Evolutionary conservation across 2,888 invertebrate species (phyloP).

Genomic region (Lycophotia porphyrea): DNA sequence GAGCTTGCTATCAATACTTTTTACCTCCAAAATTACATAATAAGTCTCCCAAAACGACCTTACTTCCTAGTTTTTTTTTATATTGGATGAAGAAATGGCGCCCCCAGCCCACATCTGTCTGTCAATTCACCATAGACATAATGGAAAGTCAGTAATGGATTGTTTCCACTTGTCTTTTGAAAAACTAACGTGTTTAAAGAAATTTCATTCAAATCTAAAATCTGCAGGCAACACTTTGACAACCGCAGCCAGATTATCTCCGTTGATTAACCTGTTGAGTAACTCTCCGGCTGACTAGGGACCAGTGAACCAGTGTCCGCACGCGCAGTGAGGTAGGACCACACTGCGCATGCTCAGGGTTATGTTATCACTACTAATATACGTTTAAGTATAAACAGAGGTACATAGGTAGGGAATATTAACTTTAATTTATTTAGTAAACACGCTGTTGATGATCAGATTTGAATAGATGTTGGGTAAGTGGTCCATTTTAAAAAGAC

Average conservation of each 20-base stretch:
- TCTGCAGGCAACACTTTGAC: conserved; percentile 35
- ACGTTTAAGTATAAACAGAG: not conserved
- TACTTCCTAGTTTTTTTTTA: no score
- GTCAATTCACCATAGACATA: not conserved
- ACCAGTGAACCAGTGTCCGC: conserved; percentile 13
- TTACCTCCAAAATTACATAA: not conserved
- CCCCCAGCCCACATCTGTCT: not conserved
- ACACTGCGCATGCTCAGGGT: conserved; percentile 24
- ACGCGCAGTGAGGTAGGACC: conserved; percentile 32
- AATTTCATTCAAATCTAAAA: not conserved
- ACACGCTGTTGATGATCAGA: not conserved
- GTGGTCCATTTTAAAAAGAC: not conserved
- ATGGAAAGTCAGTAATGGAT: no score
- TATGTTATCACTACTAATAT: conserved; percentile 40
- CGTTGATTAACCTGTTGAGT: conserved; percentile 59
- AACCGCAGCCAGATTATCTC: conserved; percentile 33
- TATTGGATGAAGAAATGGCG: not conserved
- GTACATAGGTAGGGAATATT: not conserved
- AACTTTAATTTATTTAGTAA: conserved; percentile 7
- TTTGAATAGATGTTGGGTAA: not conserved
- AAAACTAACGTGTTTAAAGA: not conserved
- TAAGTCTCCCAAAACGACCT: no score
- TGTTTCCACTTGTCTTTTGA: no score
- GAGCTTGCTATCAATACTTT: no score
- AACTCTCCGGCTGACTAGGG: conserved; percentile 29